Evolutionary conservation across 2,113 vertebrate species (phyloP).

Genomic region (Gymnobelideus leadbeateri): DNA sequence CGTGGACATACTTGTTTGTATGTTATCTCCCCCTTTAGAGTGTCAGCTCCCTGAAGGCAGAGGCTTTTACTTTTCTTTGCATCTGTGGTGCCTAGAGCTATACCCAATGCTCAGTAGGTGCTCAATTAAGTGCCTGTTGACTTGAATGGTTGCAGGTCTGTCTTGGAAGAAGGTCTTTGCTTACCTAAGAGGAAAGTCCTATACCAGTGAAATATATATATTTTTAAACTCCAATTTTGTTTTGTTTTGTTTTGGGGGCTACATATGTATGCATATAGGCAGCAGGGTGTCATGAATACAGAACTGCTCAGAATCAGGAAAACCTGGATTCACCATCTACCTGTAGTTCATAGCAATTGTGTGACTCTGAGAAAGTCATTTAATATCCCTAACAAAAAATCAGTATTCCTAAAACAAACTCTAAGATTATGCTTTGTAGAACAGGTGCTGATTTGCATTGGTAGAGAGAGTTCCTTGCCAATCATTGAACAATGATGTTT

Average conservation of each 20-base stretch:
- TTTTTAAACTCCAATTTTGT: not conserved
- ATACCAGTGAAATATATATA: not conserved
- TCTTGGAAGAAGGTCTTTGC: not conserved
- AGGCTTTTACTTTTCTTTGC: not conserved
- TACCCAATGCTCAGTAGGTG: too few relatives aligned
- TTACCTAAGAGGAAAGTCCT: not conserved
- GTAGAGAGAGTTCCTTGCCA: not conserved
- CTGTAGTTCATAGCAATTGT: not conserved
- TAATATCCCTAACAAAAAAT: not conserved
- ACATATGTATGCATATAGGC: not conserved
- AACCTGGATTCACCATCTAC: not conserved
- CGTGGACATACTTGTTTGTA: not conserved
- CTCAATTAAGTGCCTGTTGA: not conserved
- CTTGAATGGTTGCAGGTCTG: not conserved
- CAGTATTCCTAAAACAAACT: not conserved
- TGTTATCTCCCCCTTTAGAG: not conserved
- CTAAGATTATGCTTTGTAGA: not conserved
- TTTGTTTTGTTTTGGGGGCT: not conserved
- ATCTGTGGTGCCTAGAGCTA: too few relatives aligned
- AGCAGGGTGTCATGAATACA: not conserved
- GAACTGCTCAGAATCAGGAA: not conserved
- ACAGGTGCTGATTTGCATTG: not conserved
- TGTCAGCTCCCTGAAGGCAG: not conserved
- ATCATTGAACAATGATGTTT: not conserved
- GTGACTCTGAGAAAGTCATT: not conserved